Evolutionary conservation across 2,888 invertebrate species (phyloP).

Genomic region (Acanthacorydalis orientalis): DNA sequence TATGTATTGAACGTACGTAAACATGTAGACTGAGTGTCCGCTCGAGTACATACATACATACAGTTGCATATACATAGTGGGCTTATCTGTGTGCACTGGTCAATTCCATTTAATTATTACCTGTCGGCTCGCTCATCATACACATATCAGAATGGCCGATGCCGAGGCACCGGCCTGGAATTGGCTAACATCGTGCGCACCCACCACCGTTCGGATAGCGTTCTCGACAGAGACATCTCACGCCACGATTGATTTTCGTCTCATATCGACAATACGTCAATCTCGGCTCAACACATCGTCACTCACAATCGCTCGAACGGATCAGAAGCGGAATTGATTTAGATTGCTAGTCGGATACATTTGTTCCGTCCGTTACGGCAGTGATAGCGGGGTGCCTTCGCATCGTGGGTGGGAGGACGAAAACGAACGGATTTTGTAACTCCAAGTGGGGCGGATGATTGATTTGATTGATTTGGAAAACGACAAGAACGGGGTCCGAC

Average conservation of each 20-base stretch:
- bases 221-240: not conserved
- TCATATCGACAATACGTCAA: not conserved
- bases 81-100: constrained; percentile 5
- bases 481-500: constrained; percentile 1
- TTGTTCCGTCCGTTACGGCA: too few relatives aligned
- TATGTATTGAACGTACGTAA: too few relatives aligned
- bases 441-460: not conserved
- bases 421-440: too few relatives aligned
- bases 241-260: not conserved
- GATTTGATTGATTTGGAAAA: constrained; percentile 1
- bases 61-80: constrained; percentile 1
- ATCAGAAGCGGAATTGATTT: not conserved
- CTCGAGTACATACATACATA: too few relatives aligned
- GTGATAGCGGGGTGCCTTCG: too few relatives aligned
- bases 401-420: too few relatives aligned
- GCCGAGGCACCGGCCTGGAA: constrained; percentile 3
- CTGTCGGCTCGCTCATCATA: constrained; percentile 2
- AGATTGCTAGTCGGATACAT: too few relatives aligned
- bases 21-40: too few relatives aligned
- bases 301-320: not conserved
- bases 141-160: constrained; percentile 4
- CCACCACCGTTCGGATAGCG: not conserved
- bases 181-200: not conserved
- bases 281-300: not conserved
- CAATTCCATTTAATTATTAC: constrained; percentile 5